Conservation (phyloP, 2,888 invertebrate genomes). For the Hololepta plana region DNA sequence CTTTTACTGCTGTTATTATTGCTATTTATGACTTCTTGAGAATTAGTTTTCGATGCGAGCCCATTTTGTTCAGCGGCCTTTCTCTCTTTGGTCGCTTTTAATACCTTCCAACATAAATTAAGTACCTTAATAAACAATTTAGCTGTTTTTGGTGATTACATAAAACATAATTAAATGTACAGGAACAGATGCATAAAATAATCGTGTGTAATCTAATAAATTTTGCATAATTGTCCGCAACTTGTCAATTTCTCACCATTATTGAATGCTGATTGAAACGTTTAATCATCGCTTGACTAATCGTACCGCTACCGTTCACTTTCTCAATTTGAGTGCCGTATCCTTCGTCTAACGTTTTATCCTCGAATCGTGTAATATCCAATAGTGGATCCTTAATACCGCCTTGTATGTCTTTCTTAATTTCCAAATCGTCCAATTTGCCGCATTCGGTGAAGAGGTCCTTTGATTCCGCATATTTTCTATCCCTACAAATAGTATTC, state of each 20-base stretch:
- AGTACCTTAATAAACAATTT: too few species aligned
- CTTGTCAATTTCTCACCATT: constrained; percentile 46
- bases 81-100: constrained; percentile 39
- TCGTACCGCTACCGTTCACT: constrained; percentile 33
- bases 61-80: constrained; percentile 18
- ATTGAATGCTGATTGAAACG: constrained; percentile 96
- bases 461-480: constrained; percentile 67
- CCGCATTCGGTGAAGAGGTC: constrained; percentile 97
- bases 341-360: constrained; percentile 46
- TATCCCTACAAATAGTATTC: constrained; percentile 35
- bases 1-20: constrained; percentile 17
- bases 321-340: constrained; percentile 35
- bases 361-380: constrained; percentile 69
- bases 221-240: too few species aligned
- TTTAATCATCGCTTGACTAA: constrained; percentile 86
- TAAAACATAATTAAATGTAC: too few species aligned
- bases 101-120: too few species aligned
- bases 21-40: constrained; percentile 7
- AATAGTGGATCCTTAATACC: constrained; percentile 68
- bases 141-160: too few species aligned
- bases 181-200: too few species aligned
- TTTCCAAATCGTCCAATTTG: constrained; percentile 77
- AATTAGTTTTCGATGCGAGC: constrained; percentile 15
- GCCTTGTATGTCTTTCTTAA: constrained; percentile 56
- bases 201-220: too few species aligned